Conservation (phyloP, 1,140 invertebrate species). For the Brachionus calyciflorus region DNA sequence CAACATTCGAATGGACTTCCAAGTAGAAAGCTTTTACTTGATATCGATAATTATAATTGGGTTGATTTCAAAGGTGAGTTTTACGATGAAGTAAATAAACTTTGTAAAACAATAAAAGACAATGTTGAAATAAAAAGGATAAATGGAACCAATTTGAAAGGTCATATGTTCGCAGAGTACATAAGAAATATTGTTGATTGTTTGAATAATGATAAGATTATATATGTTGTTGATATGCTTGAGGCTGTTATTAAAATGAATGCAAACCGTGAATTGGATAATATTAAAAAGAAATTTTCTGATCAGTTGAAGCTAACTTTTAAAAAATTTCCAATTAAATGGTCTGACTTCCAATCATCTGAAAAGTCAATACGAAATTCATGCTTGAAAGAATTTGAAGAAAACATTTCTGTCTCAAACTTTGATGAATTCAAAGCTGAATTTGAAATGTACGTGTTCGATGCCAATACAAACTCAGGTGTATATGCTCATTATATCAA, state of each 20-base stretch:
- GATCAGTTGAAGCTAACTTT: not conserved
- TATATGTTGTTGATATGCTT: not conserved
- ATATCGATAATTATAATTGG: not conserved
- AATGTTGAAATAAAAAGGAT: not conserved
- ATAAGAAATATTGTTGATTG: not conserved
- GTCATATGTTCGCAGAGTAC: not conserved
- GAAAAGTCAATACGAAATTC: not conserved
- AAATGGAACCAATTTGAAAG: not conserved
- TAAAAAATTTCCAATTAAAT: not conserved
- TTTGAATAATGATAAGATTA: not conserved
- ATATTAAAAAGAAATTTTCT: constrained; percentile 12
- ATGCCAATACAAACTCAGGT: no score
- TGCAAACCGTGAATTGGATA: not conserved
- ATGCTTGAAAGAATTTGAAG: not conserved
- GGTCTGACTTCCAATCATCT: not conserved
- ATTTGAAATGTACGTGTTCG: not conserved
- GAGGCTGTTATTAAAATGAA: not conserved
- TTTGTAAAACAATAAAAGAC: not conserved
- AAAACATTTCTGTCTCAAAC: not conserved
- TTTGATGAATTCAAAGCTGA: not conserved
- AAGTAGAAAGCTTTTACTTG: constrained; percentile 1
- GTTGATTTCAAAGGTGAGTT: not conserved
- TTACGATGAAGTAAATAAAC: not conserved
- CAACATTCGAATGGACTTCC: not conserved
- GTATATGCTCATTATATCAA: no score